Evolutionary conservation across 2,797 vertebrate genomes (phyloP).

Genomic region (Crenuchus spilurus): DNA sequence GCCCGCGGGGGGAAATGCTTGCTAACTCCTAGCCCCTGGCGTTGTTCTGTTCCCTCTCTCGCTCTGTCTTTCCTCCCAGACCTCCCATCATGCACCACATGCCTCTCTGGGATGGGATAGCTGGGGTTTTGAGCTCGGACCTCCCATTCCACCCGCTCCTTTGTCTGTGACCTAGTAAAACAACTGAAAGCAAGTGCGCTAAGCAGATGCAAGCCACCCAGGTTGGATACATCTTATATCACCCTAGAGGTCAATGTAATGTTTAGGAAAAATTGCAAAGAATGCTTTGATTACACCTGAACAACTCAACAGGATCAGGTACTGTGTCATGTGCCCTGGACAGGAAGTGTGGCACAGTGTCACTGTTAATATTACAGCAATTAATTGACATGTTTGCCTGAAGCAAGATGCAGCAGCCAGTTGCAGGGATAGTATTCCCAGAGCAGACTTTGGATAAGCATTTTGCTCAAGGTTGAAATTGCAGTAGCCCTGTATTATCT

Average conservation of each 20-base stretch:
- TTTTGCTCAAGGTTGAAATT: background rate
- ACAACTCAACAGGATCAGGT: background rate
- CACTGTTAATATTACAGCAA: background rate
- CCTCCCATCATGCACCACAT: slow-evolving; percentile 48
- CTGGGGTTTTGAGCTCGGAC: slow-evolving; percentile 1
- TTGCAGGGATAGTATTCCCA: background rate
- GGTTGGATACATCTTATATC: background rate
- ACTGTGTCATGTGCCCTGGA: background rate
- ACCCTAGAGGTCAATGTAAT: background rate
- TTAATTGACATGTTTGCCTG: background rate
- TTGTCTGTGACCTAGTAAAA: slow-evolving; percentile 30
- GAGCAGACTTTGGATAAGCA: background rate
- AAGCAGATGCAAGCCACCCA: background rate
- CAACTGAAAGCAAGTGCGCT: background rate
- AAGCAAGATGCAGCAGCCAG: background rate
- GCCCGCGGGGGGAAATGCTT: slow-evolving; percentile 23
- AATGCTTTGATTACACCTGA: background rate
- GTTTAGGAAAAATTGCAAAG: background rate
- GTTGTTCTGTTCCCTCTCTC: slow-evolving; percentile 10
- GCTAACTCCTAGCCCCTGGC: slow-evolving; percentile 38
- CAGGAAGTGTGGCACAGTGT: background rate
- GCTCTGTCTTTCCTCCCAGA: slow-evolving; percentile 24
- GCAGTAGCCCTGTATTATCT: background rate
- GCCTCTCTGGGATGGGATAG: slow-evolving; percentile 22
- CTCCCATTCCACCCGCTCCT: slow-evolving; percentile 23